Evolutionary conservation across 2,888 invertebrate genomes (phyloP).

Genomic region (Oligia fasciuncula): DNA sequence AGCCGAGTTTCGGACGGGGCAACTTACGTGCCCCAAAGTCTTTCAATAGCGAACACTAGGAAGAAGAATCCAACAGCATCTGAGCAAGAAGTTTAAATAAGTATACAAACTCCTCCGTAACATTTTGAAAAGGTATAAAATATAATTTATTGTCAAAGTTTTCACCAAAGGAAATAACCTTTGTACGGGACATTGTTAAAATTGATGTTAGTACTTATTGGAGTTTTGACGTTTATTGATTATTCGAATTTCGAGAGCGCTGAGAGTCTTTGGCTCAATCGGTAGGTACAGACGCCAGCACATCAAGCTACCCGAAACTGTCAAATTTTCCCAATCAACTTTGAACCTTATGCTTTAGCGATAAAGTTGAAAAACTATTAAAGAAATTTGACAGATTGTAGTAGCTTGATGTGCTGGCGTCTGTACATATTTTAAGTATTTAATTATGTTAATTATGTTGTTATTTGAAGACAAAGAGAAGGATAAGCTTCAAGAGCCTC

Average conservation of each 20-base stretch:
- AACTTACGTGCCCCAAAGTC: constrained; percentile 16
- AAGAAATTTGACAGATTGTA: too few species aligned
- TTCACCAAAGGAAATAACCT: constrained; percentile 55
- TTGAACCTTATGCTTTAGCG: too few species aligned
- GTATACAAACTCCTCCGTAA: constrained; percentile 35
- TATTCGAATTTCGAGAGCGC: constrained; percentile 38
- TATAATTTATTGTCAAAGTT: constrained; percentile 64
- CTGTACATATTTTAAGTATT: constrained; percentile 33
- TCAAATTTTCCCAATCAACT: too few species aligned
- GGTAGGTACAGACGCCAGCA: background rate
- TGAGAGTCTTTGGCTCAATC: too few species aligned
- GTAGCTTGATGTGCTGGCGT: too few species aligned
- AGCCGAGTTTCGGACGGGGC: constrained; percentile 19
- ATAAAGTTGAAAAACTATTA: too few species aligned
- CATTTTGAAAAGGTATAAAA: constrained; percentile 55
- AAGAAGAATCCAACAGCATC: constrained; percentile 31
- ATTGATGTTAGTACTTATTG: constrained; percentile 55
- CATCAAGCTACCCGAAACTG: too few species aligned
- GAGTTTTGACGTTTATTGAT: constrained; percentile 65
- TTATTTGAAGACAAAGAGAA: constrained; percentile 33
- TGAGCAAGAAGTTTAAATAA: constrained; percentile 38
- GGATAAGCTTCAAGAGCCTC: constrained; percentile 20
- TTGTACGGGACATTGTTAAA: constrained; percentile 50
- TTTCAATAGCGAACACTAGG: constrained; percentile 10
- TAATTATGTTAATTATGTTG: constrained; percentile 37